Evolutionary conservation across 2,113 vertebrate genomes (phyloP).

Genomic region (Hystrix brachyura): DNA sequence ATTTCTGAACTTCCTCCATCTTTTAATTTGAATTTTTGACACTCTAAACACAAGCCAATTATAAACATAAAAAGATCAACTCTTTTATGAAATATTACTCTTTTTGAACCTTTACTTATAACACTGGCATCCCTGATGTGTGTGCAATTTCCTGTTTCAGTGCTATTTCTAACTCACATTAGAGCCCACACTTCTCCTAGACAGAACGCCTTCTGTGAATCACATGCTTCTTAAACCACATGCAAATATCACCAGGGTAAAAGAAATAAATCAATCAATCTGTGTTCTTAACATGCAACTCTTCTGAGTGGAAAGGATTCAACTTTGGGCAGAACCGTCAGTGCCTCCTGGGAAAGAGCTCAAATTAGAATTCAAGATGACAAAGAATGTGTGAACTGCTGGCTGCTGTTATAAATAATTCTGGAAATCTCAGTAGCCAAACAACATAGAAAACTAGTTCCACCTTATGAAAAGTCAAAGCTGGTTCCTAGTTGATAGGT

Average conservation of each 20-base stretch:
- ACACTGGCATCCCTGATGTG: neutral
- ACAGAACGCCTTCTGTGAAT: accelerated
- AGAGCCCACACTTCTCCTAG: neutral
- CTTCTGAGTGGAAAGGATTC: neutral
- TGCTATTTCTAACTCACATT: neutral
- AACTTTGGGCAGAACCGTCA: neutral
- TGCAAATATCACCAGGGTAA: neutral
- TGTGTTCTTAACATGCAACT: neutral
- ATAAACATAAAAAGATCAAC: neutral
- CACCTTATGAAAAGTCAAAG: neutral
- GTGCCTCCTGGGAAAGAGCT: neutral
- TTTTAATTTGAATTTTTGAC: neutral
- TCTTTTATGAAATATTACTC: neutral
- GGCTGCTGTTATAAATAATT: neutral
- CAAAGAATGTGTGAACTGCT: neutral
- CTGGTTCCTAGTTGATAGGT: accelerated
- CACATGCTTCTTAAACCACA: neutral
- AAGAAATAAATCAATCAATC: neutral
- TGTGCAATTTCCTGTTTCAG: neutral
- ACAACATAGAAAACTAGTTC: neutral
- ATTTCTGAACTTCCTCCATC: neutral
- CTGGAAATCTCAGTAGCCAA: neutral
- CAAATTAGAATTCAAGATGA: neutral
- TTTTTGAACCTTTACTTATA: neutral
- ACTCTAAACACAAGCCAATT: neutral